Conservation (phyloP, 2,888 invertebrate species). For the Drosophila borborema region DNA sequence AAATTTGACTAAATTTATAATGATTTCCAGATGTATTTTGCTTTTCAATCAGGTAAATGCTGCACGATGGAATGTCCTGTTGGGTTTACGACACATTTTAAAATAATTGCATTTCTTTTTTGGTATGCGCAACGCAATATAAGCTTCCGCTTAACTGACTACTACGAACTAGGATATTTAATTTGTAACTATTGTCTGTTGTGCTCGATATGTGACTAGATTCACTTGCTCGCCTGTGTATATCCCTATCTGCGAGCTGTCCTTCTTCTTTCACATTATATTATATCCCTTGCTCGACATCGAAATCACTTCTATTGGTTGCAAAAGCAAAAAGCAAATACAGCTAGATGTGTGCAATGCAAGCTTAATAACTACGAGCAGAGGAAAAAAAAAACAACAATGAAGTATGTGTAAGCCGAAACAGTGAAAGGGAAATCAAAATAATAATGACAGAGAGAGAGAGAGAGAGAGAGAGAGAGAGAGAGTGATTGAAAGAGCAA, state of each 20-base stretch:
- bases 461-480: no score
- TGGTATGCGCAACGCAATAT: no score
- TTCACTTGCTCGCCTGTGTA: neutral
- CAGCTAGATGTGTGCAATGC: slow-evolving; percentile 49
- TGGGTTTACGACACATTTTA: no score
- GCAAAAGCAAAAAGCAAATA: slow-evolving; percentile 24
- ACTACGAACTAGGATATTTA: neutral
- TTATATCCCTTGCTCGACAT: slow-evolving; percentile 12
- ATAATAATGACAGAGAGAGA: neutral
- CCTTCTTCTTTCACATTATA: slow-evolving; percentile 2
- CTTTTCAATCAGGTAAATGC: no score
- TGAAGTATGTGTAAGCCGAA: neutral
- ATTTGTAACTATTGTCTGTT: neutral
- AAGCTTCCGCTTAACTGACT: neutral
- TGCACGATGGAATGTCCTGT: no score
- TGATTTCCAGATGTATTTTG: no score
- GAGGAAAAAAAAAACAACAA: slow-evolving; percentile 25
- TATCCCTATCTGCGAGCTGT: neutral
- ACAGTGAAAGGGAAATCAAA: neutral
- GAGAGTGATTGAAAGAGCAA: neutral
- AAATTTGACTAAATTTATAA: slow-evolving; percentile 72
- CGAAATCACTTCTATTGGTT: slow-evolving; percentile 29
- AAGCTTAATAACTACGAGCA: slow-evolving; percentile 34
- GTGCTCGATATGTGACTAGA: neutral
- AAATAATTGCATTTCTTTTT: no score